Evolutionary conservation across 2,113 vertebrate genomes (phyloP).

Genomic region (Riparia riparia): DNA sequence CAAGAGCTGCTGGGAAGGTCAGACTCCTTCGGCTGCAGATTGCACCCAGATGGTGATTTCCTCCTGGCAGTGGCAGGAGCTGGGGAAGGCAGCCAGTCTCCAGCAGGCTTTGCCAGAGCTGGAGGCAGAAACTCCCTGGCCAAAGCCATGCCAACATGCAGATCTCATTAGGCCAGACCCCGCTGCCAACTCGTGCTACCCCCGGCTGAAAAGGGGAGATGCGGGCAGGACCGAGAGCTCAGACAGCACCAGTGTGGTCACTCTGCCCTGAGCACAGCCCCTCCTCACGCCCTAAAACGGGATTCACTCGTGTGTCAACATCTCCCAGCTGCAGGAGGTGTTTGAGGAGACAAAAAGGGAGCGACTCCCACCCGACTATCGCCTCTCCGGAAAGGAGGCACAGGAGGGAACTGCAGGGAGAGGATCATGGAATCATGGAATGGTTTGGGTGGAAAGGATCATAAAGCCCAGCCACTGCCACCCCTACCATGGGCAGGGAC

Average conservation of each 20-base stretch:
- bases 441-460: not conserved
- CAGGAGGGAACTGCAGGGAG: not conserved
- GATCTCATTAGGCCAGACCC: not conserved
- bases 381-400: not conserved
- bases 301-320: accelerated
- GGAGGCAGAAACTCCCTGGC: constrained; percentile 3
- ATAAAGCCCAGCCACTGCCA: accelerated
- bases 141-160: not conserved
- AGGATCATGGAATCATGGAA: not conserved
- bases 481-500: not conserved
- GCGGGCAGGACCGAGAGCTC: not conserved
- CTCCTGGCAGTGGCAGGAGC: not conserved
- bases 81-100: constrained; percentile 26
- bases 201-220: not conserved
- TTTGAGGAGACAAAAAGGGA: not conserved
- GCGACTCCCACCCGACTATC: accelerated
- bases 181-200: not conserved
- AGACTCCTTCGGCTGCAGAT: not conserved
- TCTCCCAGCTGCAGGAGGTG: not conserved
- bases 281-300: accelerated
- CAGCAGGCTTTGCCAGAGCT: not conserved
- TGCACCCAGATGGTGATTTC: constrained; percentile 50
- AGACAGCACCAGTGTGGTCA: not conserved
- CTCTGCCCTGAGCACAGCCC: not conserved
- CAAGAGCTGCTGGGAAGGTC: not conserved